These are phyloP conservation scores for Tenthredo scrophulariae DNA, from an alignment of 2,888 invertebrate species.

Conservation along the genomic window DNA sequence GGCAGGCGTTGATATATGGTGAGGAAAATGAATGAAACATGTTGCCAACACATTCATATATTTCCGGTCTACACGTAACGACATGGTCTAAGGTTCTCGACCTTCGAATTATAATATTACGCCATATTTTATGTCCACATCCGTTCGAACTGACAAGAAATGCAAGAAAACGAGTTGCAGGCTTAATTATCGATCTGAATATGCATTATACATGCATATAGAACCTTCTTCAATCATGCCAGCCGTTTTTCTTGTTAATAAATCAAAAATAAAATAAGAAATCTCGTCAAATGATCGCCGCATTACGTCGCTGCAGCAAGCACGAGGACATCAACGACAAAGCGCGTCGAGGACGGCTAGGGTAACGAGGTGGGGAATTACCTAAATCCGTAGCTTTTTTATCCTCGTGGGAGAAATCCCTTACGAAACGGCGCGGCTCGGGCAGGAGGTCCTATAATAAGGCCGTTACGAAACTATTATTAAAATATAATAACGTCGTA, in stretches of 20 bases:
- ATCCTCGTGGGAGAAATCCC: constrained; percentile 59
- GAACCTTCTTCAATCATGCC: background rate
- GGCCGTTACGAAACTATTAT: constrained; percentile 42
- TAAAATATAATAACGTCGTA: constrained; percentile 40
- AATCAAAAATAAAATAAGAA: background rate
- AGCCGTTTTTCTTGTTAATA: background rate
- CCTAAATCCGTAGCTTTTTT: constrained; percentile 41
- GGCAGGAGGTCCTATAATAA: constrained; percentile 50
- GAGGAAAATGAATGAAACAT: constrained; percentile 28
- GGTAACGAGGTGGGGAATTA: constrained; percentile 21
- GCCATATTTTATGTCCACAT: constrained; percentile 26
- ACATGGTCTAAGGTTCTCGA: constrained; percentile 47
- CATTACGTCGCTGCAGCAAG: constrained; percentile 13
- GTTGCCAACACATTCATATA: constrained; percentile 18
- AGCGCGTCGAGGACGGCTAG: constrained; percentile 4
- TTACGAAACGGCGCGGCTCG: constrained; percentile 58
- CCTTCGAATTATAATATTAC: constrained; percentile 45
- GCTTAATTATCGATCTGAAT: background rate
- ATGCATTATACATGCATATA: background rate
- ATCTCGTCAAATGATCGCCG: background rate
- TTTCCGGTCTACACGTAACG: constrained; percentile 41
- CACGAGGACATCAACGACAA: background rate
- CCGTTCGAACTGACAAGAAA: background rate
- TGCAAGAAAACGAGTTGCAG: constrained; percentile 4
- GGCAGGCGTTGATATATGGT: constrained; percentile 1